Evolutionary conservation across 2,113 vertebrate genomes (phyloP).

Genomic region (Acanthochromis polyacanthus): DNA sequence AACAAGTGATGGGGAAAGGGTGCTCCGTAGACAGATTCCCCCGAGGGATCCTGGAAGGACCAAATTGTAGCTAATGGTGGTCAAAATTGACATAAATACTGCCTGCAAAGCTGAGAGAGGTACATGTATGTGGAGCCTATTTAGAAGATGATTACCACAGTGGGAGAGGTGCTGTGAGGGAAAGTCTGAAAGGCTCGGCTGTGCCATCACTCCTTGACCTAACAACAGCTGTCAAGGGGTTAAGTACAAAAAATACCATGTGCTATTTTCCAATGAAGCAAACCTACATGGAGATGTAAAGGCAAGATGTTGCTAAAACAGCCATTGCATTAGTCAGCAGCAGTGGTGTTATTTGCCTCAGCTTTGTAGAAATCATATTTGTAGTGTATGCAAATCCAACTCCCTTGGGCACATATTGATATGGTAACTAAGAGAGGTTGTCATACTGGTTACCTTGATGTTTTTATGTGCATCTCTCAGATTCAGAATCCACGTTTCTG

Average conservation of each 20-base stretch:
- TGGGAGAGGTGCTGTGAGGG: neutral
- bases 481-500: neutral
- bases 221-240: slow-evolving; percentile 14
- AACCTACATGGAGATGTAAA: neutral
- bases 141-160: slow-evolving; percentile 1
- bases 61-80: neutral
- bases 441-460: neutral
- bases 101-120: neutral
- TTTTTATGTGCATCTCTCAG: neutral
- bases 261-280: neutral
- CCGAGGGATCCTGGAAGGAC: neutral
- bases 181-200: slow-evolving; percentile 13
- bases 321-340: neutral
- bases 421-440: neutral
- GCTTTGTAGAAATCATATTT: neutral
- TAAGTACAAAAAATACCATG: neutral
- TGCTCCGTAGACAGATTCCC: neutral
- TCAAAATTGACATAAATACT: slow-evolving; percentile 3
- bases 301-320: neutral
- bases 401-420: neutral
- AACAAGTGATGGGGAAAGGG: neutral
- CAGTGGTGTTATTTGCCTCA: neutral
- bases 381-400: neutral
- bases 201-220: neutral
- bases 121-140: neutral